phyloP scores from a whole-genome alignment of 2,797 vertebrate species.

The Pseudomugil tenellus region DNA sequence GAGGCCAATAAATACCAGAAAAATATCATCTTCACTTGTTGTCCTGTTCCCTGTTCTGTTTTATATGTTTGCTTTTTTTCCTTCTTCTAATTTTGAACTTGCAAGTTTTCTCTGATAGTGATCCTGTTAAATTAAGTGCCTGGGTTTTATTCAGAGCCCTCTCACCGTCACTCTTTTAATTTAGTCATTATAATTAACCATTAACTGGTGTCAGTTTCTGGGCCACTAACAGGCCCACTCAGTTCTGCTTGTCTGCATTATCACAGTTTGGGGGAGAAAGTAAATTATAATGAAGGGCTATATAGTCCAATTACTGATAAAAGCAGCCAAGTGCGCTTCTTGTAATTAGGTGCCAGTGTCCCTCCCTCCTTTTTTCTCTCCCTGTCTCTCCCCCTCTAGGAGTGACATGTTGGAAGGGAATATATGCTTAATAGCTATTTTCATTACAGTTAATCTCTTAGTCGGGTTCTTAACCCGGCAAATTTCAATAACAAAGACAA shows the following conservation, averaged over 20 bases:
- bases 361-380: conserved; percentile 80
- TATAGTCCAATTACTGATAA: conserved; percentile 99
- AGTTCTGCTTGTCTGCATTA: conserved; percentile 99
- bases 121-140: conserved; percentile 93
- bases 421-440: conserved; percentile 90
- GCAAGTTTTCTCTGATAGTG: conserved; percentile 88
- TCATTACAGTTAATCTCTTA: conserved; percentile 85
- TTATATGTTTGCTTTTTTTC: conserved; percentile 6
- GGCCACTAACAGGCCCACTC: conserved; percentile 98
- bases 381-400: conserved; percentile 53
- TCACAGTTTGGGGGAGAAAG: conserved; percentile 98
- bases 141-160: conserved; percentile 89
- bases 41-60: background rate
- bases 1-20: conserved; percentile 23
- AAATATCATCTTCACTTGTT: conserved; percentile 44
- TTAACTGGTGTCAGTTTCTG: conserved; percentile 99
- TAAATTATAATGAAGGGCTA: conserved; percentile 99
- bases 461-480: conserved; percentile 77
- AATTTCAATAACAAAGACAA: conserved; percentile 78
- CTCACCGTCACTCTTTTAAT: conserved; percentile 96
- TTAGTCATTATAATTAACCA: conserved; percentile 99
- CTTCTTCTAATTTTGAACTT: conserved; percentile 69
- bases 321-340: conserved; percentile 95
- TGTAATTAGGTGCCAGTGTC: conserved; percentile 99
- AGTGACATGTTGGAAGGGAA: conserved; percentile 92